Conservation (phyloP, 2,797 vertebrate genomes). For the Siniperca obscura region DNA sequence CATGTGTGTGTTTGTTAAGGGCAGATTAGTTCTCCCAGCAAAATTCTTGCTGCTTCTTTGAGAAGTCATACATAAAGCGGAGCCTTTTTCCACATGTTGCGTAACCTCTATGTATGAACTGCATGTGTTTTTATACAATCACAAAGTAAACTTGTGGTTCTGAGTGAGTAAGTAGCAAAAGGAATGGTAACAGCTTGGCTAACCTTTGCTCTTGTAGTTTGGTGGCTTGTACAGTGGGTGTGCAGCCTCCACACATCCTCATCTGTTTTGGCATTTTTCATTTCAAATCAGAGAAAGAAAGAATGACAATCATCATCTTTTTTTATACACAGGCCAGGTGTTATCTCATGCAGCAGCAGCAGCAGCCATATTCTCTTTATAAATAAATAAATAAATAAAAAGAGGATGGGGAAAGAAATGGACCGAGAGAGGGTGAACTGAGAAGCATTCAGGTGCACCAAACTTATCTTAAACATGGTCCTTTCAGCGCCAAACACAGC, state of each 20-base stretch:
- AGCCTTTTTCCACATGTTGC: not conserved
- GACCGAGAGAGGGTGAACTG: not conserved
- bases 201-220: not conserved
- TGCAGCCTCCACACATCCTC: not conserved
- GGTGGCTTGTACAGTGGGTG: not conserved
- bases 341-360: not conserved
- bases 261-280: not conserved
- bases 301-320: not conserved
- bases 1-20: not conserved
- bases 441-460: not conserved
- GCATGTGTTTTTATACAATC: not conserved
- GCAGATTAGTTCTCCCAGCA: slow-evolving; percentile 4
- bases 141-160: not conserved
- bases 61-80: not conserved
- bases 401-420: not conserved
- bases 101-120: not conserved
- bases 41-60: slow-evolving; percentile 3
- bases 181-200: not conserved
- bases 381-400: not conserved
- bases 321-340: not conserved
- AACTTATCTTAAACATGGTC: not conserved
- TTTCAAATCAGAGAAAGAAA: slow-evolving; percentile 5
- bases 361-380: slow-evolving; percentile 5
- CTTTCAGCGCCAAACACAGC: not conserved
- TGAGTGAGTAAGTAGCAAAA: not conserved